Percentiles rank a stretch among this genome's conserved stretches.
Evolutionary conservation across 2,888 invertebrate species (phyloP).

Genomic region (Dynastes grantii): DNA sequence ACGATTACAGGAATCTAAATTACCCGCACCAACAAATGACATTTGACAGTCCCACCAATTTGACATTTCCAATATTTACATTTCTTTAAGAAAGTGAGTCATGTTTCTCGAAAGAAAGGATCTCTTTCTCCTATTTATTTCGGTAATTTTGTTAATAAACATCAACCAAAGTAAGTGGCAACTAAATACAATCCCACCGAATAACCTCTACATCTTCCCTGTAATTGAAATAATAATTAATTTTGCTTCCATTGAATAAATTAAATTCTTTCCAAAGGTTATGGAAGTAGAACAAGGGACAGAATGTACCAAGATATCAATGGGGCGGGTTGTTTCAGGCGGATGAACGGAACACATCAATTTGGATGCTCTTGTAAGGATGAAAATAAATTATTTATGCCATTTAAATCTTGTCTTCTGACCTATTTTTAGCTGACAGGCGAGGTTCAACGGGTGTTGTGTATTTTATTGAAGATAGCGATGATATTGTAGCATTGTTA

Average conservation of each 20-base stretch:
- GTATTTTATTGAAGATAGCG: constrained; percentile 78
- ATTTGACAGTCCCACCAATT: neutral
- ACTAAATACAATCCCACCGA: neutral
- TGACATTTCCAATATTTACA: constrained; percentile 23
- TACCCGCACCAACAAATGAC: too few relatives aligned
- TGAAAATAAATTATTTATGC: constrained; percentile 13
- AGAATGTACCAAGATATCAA: constrained; percentile 86
- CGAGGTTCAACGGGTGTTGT: constrained; percentile 90
- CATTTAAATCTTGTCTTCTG: constrained; percentile 40
- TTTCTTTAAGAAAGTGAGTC: neutral
- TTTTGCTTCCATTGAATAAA: neutral
- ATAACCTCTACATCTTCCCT: neutral
- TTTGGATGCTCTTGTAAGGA: constrained; percentile 91
- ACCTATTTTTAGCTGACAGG: constrained; percentile 75
- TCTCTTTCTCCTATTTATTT: neutral
- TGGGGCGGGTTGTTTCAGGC: constrained; percentile 87
- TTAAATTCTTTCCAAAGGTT: constrained; percentile 66
- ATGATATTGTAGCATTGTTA: constrained; percentile 84
- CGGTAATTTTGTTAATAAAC: constrained; percentile 16
- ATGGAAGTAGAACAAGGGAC: constrained; percentile 79
- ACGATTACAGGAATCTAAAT: too few relatives aligned
- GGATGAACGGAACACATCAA: constrained; percentile 95
- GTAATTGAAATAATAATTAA: neutral
- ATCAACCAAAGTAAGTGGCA: constrained; percentile 4
- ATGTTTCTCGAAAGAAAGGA: neutral